These are phyloP conservation scores for Argentina silus DNA, from an alignment of 2,797 vertebrate genomes.

Conservation along the genomic window DNA sequence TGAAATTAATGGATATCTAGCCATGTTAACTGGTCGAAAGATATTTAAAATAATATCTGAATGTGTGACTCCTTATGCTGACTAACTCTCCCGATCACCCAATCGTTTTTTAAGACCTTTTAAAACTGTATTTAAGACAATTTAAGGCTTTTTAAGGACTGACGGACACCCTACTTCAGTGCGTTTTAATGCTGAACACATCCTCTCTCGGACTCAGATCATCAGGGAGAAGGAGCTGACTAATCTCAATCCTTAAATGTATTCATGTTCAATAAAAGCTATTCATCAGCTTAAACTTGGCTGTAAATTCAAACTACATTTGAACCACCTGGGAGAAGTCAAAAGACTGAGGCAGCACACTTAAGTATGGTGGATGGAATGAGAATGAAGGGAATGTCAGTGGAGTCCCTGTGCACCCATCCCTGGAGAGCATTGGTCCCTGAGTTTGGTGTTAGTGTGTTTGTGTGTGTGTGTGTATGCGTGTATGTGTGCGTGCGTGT, in stretches of 20 bases:
- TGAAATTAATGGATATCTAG: too few species aligned
- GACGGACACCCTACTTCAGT: constrained; percentile 37
- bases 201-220: constrained; percentile 79
- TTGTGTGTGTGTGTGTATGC: neutral
- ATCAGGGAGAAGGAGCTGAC: constrained; percentile 85
- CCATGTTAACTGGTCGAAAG: too few species aligned
- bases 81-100: too few species aligned
- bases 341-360: constrained; percentile 72
- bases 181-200: constrained; percentile 71
- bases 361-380: constrained; percentile 34
- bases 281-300: constrained; percentile 87
- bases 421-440: constrained; percentile 16
- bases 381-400: neutral
- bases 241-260: constrained; percentile 88
- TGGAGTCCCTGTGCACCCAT: neutral
- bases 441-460: constrained; percentile 13
- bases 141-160: too few species aligned
- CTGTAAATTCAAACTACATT: constrained; percentile 88
- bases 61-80: too few species aligned
- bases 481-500: neutral
- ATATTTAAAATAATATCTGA: too few species aligned
- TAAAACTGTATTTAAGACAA: too few species aligned
- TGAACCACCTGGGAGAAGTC: constrained; percentile 83
- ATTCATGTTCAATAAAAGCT: constrained; percentile 92
- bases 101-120: too few species aligned